These are phyloP conservation scores for Mayetiola destructor DNA, from an alignment of 2,888 invertebrate genomes.

Conservation along the genomic window DNA sequence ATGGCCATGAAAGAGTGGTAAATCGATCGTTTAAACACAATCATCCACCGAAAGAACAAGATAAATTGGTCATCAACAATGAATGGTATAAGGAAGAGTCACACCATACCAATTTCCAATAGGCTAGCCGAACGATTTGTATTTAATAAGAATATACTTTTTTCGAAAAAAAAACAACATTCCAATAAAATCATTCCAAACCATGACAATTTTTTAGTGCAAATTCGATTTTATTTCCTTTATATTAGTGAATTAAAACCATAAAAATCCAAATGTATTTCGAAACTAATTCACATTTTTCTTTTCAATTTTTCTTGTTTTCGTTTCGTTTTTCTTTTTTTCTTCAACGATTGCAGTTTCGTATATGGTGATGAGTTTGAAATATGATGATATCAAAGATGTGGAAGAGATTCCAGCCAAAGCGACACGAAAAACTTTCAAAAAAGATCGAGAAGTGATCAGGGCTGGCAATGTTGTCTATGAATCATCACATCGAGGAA, in stretches of 20 bases:
- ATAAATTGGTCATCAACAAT: no score
- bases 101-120: no score
- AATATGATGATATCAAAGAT: no score
- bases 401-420: background rate
- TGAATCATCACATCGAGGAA: constrained; percentile 29
- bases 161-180: no score
- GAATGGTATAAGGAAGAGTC: no score
- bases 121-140: no score
- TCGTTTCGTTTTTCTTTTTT: background rate
- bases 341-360: background rate
- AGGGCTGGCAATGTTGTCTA: constrained; percentile 22
- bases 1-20: constrained; percentile 33
- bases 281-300: background rate
- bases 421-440: background rate
- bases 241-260: no score
- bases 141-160: no score
- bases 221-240: no score
- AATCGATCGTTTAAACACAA: constrained; percentile 30
- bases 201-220: no score
- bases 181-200: no score
- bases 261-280: no score
- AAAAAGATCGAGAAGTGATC: background rate
- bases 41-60: constrained; percentile 24
- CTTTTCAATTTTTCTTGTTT: background rate
- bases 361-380: background rate